These are phyloP conservation scores for Drosophila insularis DNA, from an alignment of 1,140 invertebrate genomes.

Conservation along the genomic window DNA sequence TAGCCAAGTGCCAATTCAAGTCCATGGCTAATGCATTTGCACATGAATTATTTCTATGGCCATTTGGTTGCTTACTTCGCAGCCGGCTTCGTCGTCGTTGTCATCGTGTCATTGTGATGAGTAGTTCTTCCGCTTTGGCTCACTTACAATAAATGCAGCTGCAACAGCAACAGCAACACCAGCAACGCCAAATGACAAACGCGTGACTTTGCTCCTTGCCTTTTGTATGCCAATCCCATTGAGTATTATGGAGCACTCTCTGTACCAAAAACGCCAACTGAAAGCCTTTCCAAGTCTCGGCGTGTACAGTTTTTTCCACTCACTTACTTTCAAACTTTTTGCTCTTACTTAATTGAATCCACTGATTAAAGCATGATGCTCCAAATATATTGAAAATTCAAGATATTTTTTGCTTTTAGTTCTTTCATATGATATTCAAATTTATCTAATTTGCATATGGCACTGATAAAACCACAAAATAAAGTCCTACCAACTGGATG, in stretches of 20 bases:
- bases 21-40: slow-evolving; percentile 50
- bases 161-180: slow-evolving; percentile 13
- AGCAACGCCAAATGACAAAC: slow-evolving; percentile 24
- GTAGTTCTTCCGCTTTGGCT: slow-evolving; percentile 40
- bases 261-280: too few relatives aligned
- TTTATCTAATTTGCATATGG: slow-evolving; percentile 58
- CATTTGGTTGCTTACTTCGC: slow-evolving; percentile 31
- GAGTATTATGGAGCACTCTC: not conserved
- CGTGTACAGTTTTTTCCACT: too few relatives aligned
- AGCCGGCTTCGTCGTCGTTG: not conserved
- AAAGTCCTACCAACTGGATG: slow-evolving; percentile 3
- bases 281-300: too few relatives aligned
- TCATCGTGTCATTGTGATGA: slow-evolving; percentile 33
- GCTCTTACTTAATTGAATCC: too few relatives aligned
- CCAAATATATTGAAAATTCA: not conserved
- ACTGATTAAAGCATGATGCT: not conserved
- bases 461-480: slow-evolving; percentile 50
- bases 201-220: slow-evolving; percentile 14
- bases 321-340: too few relatives aligned
- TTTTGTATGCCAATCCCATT: not conserved
- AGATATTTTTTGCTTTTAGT: not conserved
- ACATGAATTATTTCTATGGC: slow-evolving; percentile 51
- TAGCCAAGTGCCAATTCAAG: slow-evolving; percentile 43
- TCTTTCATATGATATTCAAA: slow-evolving; percentile 18
- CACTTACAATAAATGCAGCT: slow-evolving; percentile 22